Evolutionary conservation across 2,113 vertebrate genomes (phyloP), one percentile per base, ranked within the genome.

Genomic region (Oncorhynchus kisutch): DNA sequence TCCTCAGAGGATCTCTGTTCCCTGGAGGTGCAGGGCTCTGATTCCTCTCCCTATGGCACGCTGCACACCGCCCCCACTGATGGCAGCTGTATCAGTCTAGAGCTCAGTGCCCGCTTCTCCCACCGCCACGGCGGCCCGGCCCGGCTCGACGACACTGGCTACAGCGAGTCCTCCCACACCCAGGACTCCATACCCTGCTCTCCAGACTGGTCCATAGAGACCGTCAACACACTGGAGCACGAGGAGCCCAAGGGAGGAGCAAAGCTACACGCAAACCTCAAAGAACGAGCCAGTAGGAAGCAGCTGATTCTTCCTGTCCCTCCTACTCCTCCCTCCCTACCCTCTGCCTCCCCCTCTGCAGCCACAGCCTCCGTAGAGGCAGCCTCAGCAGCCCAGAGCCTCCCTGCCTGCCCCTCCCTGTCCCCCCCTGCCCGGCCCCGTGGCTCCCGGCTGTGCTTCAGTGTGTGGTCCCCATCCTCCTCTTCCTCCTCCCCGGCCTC

Each of bases 1-100:
- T 96, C 95, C 68, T 96, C 94, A 1, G 95, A 95, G 79, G 95
- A 97, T 82, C 84, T 96, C 87, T 95, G 94, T 81, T 96, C 95
- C 0, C 90, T 96, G 74, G 96, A 95, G 86, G 93, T 95, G 71
- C 96, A 94, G 80, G 93, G 93, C 51, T 96, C 91, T 0, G 95
- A 95, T 80, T 89, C 93, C 65, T 96, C 95, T 75, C 91, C 94
- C 0, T 95, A 89, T 54, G 92, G 88, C 49, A 81, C 88, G 0
- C 87, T 76, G 45, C 91, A 84, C 82, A 92, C 85, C 11, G 93
- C 86, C n/a, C 84, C 87, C 24, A 88, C 70, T 0, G 84, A 91
- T 0, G 91, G 90, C 74, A 94, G 94, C 88, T 93, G 91, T 87
- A 88, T 88, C 82, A 89, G 93, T 68, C 86, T 93, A 77, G 94